Base-by-base conservation (phyloP, 2,797 vertebrate species). In the Danio aesculapii region DNA sequence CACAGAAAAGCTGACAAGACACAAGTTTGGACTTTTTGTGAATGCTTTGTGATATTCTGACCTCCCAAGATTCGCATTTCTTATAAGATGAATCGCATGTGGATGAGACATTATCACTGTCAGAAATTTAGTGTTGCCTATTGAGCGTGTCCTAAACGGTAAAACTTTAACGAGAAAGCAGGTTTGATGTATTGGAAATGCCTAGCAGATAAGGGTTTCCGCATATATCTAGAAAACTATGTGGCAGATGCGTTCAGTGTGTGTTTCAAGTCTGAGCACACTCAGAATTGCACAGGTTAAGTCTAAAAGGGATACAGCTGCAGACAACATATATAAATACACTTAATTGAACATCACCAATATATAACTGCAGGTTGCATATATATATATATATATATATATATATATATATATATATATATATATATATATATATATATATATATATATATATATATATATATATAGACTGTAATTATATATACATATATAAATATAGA, bases 1-100 rank as follows among this genome's bases (percentile, higher is more conserved):
- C 81, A 19, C n/a, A 50, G 83, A 52, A 77, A 83, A 79, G 49
- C 77, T 74, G 53, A 81, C 30, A 47, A 69, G 67, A 85, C 77
- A 81, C 80, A 69, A 49, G 53, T 63, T 81, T 69, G 0, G 0
- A 17, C 61, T 69, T 86, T 81, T 58, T 39, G 8, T 9, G 8
- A 63, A 77, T 64, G 63, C 72, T 75, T 49, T 70, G 74, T 77
- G 6, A 13, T 13, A 57, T 12, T 52, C 77, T 81, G 57, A 81
- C 80, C 17, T 77, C 69, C 64, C 63, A 47, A 39, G 43, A 57
- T 62, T 66, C 19, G 1, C 6, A 39, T 74, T 76, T 47, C 58
- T 75, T 30, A 1, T 30, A 30, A 1, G 30, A 30, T 30, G 30
- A 30, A 30, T 30, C 1, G 3, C 19, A 58, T n/a, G 69, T 21